Conservation (phyloP, 2,113 vertebrate species). For the Clarias gariepinus region DNA sequence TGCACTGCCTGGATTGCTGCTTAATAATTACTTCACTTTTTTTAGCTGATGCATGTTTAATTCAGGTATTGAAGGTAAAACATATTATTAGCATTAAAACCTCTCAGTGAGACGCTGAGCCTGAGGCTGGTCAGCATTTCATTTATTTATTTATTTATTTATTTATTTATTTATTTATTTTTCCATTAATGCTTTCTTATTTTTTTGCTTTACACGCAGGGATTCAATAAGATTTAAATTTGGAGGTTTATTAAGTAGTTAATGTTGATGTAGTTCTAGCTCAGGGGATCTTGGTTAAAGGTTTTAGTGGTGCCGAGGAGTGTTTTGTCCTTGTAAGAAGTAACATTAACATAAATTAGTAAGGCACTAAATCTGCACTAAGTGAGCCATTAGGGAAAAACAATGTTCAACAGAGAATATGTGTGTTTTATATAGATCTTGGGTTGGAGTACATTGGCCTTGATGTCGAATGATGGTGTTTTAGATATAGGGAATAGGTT, state of each 20-base stretch:
- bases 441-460: background rate
- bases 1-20: background rate
- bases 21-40: background rate
- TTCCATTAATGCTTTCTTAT: background rate
- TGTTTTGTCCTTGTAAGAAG: background rate
- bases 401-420: background rate
- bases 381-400: background rate
- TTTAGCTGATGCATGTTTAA: background rate
- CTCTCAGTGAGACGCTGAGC: background rate
- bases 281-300: background rate
- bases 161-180: background rate
- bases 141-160: background rate
- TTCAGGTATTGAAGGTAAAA: slow-evolving; percentile 4
- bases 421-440: background rate
- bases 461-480: background rate
- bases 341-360: background rate
- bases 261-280: background rate
- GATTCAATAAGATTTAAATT: background rate
- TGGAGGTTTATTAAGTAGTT: background rate
- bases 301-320: background rate
- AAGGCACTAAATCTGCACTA: background rate
- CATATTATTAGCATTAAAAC: slow-evolving; percentile 7
- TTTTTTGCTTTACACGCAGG: background rate
- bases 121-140: background rate
- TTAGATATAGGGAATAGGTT: too few species aligned